Conservation (phyloP, 2,113 vertebrate genomes). For the Glaucomys volans region DNA sequence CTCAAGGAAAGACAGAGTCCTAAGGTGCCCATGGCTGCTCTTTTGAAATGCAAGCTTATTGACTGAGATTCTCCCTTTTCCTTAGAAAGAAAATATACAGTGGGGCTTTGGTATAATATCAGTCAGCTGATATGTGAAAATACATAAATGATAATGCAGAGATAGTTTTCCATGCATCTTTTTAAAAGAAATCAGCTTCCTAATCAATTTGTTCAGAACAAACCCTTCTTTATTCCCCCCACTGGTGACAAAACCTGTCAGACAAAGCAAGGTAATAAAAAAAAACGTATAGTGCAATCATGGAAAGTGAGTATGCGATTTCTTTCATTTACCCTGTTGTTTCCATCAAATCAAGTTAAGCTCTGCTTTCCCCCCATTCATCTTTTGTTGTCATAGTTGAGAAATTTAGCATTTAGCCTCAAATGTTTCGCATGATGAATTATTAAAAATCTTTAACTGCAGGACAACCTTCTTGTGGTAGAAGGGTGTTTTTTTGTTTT, state of each 20-base stretch:
- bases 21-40: neutral
- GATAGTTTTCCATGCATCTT: slow-evolving; percentile 71
- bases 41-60: neutral
- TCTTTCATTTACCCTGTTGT: slow-evolving; percentile 82
- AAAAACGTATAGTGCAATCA: slow-evolving; percentile 71
- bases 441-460: slow-evolving; percentile 92
- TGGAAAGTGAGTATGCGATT: slow-evolving; percentile 76
- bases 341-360: slow-evolving; percentile 84
- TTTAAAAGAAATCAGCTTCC: slow-evolving; percentile 81
- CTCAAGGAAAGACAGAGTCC: neutral
- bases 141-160: slow-evolving; percentile 65
- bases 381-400: slow-evolving; percentile 86
- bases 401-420: slow-evolving; percentile 87
- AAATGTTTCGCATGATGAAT: slow-evolving; percentile 91
- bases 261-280: slow-evolving; percentile 78
- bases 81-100: slow-evolving; percentile 48
- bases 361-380: slow-evolving; percentile 79
- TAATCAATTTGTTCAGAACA: slow-evolving; percentile 83
- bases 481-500: slow-evolving; percentile 83
- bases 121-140: slow-evolving; percentile 33
- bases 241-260: slow-evolving; percentile 82
- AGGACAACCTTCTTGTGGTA: slow-evolving; percentile 88
- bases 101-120: neutral
- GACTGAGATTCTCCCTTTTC: slow-evolving; percentile 23
- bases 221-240: slow-evolving; percentile 73